Base-by-base conservation (phyloP, 2,113 vertebrate genomes). In the Glareola pratincola region DNA sequence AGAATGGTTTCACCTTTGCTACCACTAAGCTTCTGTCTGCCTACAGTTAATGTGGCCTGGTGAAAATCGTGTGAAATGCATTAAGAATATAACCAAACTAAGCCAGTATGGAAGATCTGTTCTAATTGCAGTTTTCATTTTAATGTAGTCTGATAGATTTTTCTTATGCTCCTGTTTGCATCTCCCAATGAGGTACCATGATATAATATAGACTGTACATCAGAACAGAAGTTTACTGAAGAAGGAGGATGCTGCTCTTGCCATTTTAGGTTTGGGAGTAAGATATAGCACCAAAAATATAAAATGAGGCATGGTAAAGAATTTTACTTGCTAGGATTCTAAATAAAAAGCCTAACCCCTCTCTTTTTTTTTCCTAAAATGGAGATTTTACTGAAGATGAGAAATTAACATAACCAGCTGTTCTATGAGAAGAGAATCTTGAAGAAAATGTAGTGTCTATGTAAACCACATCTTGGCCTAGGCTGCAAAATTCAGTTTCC, bases 391-490 rank as follows among this genome's bases (percentile, higher is more conserved):
- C 51, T 69, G 77, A 90, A 82, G 59, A 92, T 84, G 78, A 95
- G 74, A 94, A 91, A 77, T 74, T 57, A 90, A 88, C 84, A 85
- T 57, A 91, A 91, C 72, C 84, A 96, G 89, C 92, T 97, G 86
- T 91, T 95, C 76, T 91, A 2, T 53, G 74, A 95, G 92, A 57
- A 79, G 64, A 88, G 94, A 95, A 81, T 82, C 64, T 20, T 95
- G 62, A 96, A 87, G 77, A 85, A 91, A 92, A 95, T 87, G 59
- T 79, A 47, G 89, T 83, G 89, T 96, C 96, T 95, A 0, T 79
- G 73, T 80, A 95, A 97, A 94, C 94, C 91, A 95, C 89, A 96
- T 96, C 91, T 96, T 97, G 97, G 96, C 86, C 96, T 94, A 82
- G 71, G 69, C 94, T 92, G 80, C 6, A 2, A 82, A 95, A 84